Evolutionary conservation across 2,113 vertebrate genomes (phyloP).

Genomic region (Spermophilus dauricus): DNA sequence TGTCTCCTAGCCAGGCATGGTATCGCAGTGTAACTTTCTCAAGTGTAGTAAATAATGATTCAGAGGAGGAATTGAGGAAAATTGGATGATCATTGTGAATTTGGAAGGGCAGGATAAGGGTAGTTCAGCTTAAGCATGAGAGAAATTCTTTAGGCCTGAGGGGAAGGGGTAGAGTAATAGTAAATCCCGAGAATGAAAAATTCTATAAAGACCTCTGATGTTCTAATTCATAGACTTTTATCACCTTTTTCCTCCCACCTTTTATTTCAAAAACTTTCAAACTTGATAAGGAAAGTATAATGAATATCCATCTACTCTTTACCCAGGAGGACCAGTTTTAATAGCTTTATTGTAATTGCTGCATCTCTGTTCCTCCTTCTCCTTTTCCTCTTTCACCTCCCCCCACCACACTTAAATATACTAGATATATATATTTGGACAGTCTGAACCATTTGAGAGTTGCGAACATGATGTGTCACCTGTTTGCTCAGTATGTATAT

Average conservation of each 20-base stretch:
- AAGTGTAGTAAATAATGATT: not conserved
- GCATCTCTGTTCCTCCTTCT: not conserved
- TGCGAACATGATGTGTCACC: not conserved
- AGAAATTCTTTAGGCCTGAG: not conserved
- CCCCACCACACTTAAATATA: not conserved
- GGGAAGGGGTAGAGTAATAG: not conserved
- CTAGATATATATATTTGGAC: not conserved
- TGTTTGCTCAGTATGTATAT: not conserved
- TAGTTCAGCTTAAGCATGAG: not conserved
- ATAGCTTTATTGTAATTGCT: not conserved
- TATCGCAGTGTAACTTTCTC: not conserved
- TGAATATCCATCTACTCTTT: not conserved
- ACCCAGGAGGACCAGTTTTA: not conserved
- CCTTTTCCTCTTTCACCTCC: not conserved
- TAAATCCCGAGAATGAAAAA: conserved; percentile 4
- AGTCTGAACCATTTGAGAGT: not conserved
- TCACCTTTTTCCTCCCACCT: not conserved
- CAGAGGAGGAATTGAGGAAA: not conserved
- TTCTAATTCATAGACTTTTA: not conserved
- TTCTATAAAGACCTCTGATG: not conserved
- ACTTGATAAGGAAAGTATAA: not conserved
- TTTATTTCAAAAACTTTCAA: conserved; percentile 45
- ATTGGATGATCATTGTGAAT: not conserved
- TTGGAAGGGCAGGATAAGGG: not conserved
- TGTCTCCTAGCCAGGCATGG: not conserved